Conservation (phyloP, 37 sponge, comb jelly and placozoan species). For the Eunapius fragilis region DNA sequence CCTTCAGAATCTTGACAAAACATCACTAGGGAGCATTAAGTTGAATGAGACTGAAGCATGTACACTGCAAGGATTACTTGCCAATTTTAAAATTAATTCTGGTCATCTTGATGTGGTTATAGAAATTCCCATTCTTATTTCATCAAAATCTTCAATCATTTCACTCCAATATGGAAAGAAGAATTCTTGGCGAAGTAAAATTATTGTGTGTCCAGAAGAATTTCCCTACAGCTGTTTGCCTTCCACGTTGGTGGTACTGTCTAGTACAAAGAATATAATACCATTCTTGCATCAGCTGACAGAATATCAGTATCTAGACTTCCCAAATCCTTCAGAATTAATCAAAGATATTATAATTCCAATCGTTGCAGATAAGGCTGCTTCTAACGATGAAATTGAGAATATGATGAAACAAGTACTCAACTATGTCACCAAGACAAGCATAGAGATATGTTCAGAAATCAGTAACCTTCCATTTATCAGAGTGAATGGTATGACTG, state of each 20-base stretch:
- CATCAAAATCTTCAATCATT: not conserved
- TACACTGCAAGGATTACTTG: not conserved
- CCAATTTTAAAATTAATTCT: not conserved
- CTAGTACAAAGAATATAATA: not conserved
- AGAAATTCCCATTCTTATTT: not conserved
- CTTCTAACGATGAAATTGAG: not conserved
- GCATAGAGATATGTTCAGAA: too few relatives aligned
- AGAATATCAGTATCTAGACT: not conserved
- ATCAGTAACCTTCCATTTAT: not conserved
- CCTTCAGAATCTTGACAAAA: not conserved
- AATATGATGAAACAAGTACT: not conserved
- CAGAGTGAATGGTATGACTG: not conserved
- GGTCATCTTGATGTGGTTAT: not conserved
- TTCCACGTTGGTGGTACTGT: not conserved
- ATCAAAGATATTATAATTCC: slow-evolving; percentile 13
- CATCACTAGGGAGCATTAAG: not conserved
- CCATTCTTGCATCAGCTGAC: not conserved
- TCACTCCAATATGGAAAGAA: not conserved
- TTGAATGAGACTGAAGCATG: not conserved
- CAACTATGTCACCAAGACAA: too few relatives aligned
- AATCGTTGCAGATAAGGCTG: not conserved
- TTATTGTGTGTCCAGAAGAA: not conserved
- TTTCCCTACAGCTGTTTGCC: not conserved
- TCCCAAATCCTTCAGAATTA: slow-evolving; percentile 11
- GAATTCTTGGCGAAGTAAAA: not conserved